Conservation (phyloP, 2,888 invertebrate genomes). For the Nineta flava region DNA sequence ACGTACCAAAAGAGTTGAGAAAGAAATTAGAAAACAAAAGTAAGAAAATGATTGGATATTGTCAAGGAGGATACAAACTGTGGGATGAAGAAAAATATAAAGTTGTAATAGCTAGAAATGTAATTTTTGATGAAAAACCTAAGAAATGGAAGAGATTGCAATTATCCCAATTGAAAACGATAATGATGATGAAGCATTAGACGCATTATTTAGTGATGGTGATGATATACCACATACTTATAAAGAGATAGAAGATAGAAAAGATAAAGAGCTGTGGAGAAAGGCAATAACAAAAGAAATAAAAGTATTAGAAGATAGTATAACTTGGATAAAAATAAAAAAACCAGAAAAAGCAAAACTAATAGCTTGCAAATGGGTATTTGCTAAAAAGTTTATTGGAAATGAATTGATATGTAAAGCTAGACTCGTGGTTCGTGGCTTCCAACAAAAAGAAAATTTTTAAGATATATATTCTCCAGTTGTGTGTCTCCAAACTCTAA, state of each 20-base stretch:
- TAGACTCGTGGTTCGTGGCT: background rate
- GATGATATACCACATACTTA: background rate
- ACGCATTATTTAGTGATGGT: background rate
- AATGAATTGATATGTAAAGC: background rate
- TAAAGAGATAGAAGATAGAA: background rate
- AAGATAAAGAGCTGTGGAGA: background rate
- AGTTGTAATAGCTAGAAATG: too few relatives aligned
- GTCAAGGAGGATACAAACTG: background rate
- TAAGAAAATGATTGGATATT: background rate
- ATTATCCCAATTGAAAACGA: background rate
- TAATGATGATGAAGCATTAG: background rate
- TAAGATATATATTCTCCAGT: slow-evolving; percentile 9
- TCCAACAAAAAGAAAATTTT: too few relatives aligned
- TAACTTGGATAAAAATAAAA: background rate
- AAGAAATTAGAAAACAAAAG: background rate
- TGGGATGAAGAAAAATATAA: background rate
- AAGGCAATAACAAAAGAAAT: background rate
- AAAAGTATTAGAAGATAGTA: background rate
- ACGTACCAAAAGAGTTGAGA: slow-evolving; percentile 8
- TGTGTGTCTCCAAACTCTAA: slow-evolving; percentile 9
- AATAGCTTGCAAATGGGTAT: too few relatives aligned
- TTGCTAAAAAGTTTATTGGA: background rate
- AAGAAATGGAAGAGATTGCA: background rate
- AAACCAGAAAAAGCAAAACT: background rate
- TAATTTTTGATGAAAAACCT: slow-evolving; percentile 6